These are phyloP conservation scores for Pitta sordida DNA, from an alignment of 2,113 vertebrate genomes.

Conservation along the genomic window DNA sequence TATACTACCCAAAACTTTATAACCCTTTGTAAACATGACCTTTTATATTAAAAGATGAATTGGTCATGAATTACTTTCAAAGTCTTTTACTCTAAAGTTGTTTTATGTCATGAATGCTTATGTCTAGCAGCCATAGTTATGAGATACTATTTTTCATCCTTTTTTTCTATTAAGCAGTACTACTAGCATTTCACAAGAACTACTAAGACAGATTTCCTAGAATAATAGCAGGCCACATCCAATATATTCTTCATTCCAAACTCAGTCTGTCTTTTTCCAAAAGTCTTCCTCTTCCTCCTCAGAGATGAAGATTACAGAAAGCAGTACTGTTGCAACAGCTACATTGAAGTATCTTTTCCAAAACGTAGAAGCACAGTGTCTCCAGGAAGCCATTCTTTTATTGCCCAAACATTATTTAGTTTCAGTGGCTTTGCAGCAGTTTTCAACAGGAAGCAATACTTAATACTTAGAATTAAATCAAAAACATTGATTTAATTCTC, in stretches of 20 bases:
- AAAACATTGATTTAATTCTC: not conserved
- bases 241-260: not conserved
- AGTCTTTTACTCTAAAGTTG: not conserved
- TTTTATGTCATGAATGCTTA: not conserved
- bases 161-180: not conserved
- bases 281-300: not conserved
- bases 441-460: not conserved
- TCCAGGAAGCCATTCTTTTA: not conserved
- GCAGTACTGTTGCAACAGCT: not conserved
- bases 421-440: not conserved
- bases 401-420: not conserved
- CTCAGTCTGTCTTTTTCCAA: not conserved
- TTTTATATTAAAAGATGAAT: not conserved
- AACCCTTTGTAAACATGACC: not conserved
- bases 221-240: not conserved
- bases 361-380: not conserved
- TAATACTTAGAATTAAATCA: not conserved
- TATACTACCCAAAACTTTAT: not conserved
- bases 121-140: not conserved
- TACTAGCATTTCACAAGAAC: not conserved
- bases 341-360: not conserved
- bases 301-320: not conserved
- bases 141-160: not conserved
- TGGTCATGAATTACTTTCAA: not conserved
- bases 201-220: not conserved